These are phyloP conservation scores for Malurus splendens DNA, from an alignment of 2,797 vertebrate species.

Conservation along the genomic window DNA sequence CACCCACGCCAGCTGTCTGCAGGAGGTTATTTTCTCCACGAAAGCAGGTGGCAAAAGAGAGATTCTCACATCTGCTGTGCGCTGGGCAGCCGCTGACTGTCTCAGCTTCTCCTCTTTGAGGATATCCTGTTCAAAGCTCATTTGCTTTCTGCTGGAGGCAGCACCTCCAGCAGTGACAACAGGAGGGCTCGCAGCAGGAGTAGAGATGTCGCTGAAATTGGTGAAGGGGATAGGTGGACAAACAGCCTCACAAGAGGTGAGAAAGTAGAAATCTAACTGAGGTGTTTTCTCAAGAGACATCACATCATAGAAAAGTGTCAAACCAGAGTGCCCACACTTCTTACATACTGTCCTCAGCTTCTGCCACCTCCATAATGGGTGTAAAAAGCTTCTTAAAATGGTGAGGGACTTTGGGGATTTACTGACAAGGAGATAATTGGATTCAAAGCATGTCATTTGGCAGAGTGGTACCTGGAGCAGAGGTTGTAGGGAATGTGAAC, in stretches of 20 bases:
- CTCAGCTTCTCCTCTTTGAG: background rate
- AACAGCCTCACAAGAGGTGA: background rate
- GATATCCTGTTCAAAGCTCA: background rate
- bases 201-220: background rate
- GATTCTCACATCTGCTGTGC: background rate
- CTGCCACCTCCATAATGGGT: background rate
- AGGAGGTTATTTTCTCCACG: background rate
- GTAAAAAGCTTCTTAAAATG: constrained; percentile 1
- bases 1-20: background rate
- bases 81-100: background rate
- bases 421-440: background rate
- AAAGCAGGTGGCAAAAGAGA: background rate
- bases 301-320: accelerated
- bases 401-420: background rate
- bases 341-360: background rate
- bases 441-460: background rate
- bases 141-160: background rate
- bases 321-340: background rate
- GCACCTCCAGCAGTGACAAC: background rate
- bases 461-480: background rate
- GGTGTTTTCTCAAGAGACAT: background rate
- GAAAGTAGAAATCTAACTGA: background rate
- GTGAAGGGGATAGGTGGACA: background rate
- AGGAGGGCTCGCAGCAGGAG: background rate
- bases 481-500: background rate